Percentiles rank a stretch among this genome's conserved stretches.
These are phyloP conservation scores for Adineta ricciae DNA, from an alignment of 2,888 invertebrate species.

Conservation along the genomic window DNA sequence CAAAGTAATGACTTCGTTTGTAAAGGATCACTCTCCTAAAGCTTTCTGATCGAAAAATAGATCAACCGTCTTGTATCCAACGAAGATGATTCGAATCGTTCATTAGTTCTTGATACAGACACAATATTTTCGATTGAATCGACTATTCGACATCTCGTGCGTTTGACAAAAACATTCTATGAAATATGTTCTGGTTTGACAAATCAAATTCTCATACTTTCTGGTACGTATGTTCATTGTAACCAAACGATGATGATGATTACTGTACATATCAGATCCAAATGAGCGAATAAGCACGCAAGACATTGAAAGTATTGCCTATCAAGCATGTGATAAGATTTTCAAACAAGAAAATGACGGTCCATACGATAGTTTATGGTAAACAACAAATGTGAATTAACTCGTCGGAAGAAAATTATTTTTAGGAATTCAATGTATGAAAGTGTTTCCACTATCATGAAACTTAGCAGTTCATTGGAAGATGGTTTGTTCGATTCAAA, in stretches of 20 bases:
- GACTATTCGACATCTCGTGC: not conserved
- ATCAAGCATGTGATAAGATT: slow-evolving; percentile 60
- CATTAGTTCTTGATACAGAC: not conserved
- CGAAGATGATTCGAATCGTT: not conserved
- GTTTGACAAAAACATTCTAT: not conserved
- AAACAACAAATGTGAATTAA: not conserved
- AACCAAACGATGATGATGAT: too few relatives aligned
- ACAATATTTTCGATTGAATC: not conserved
- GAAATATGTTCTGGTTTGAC: not conserved
- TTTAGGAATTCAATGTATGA: slow-evolving; percentile 40
- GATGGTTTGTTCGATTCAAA: slow-evolving; percentile 22
- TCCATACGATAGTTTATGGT: slow-evolving; percentile 45
- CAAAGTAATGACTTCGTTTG: not conserved
- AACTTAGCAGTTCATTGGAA: slow-evolving; percentile 36
- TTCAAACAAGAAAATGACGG: slow-evolving; percentile 52
- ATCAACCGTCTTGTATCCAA: not conserved
- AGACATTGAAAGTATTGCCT: slow-evolving; percentile 63
- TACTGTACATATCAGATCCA: slow-evolving; percentile 40
- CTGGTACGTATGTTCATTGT: not conserved
- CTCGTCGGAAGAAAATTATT: too few relatives aligned
- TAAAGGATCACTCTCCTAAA: too few relatives aligned
- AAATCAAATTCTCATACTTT: not conserved
- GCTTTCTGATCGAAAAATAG: not conserved
- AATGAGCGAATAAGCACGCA: slow-evolving; percentile 41
- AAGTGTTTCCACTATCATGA: slow-evolving; percentile 37